These are phyloP conservation scores for Sinocyclocheilus maitianheensis DNA, from an alignment of 2,113 vertebrate genomes.

Conservation along the genomic window DNA sequence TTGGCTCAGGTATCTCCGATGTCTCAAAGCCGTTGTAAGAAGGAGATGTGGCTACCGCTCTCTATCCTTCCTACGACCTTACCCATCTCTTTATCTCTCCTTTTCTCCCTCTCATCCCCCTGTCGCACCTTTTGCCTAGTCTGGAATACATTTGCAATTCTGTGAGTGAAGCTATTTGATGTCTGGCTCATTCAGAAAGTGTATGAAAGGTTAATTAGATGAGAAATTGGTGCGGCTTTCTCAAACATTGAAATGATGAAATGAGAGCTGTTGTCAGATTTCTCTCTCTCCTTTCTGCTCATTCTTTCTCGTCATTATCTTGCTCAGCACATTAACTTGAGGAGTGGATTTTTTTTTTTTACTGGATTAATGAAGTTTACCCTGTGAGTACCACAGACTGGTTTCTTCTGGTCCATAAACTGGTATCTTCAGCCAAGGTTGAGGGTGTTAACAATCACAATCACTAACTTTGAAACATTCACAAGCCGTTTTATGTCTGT, in stretches of 20 bases:
- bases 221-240: slow-evolving; percentile 50
- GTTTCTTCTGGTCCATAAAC: not conserved
- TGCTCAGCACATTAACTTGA: not conserved
- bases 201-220: slow-evolving; percentile 66
- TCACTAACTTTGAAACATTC: not conserved
- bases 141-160: slow-evolving; percentile 49
- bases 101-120: slow-evolving; percentile 9
- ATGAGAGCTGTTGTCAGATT: not conserved
- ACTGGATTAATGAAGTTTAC: slow-evolving; percentile 13
- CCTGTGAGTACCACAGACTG: not conserved
- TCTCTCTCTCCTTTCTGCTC: not conserved
- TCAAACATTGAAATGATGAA: slow-evolving; percentile 30
- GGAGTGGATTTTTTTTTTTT: not conserved
- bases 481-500: not conserved
- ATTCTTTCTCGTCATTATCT: not conserved
- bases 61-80: slow-evolving; percentile 36
- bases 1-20: not conserved
- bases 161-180: slow-evolving; percentile 50
- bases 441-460: not conserved
- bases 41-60: not conserved
- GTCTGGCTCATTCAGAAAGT: slow-evolving; percentile 47
- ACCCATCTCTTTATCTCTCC: not conserved
- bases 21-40: not conserved
- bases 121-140: slow-evolving; percentile 6
- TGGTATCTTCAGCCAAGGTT: not conserved